Evolutionary conservation across 1,140 invertebrate species (phyloP).

Genomic region (Zaprionus taronus): DNA sequence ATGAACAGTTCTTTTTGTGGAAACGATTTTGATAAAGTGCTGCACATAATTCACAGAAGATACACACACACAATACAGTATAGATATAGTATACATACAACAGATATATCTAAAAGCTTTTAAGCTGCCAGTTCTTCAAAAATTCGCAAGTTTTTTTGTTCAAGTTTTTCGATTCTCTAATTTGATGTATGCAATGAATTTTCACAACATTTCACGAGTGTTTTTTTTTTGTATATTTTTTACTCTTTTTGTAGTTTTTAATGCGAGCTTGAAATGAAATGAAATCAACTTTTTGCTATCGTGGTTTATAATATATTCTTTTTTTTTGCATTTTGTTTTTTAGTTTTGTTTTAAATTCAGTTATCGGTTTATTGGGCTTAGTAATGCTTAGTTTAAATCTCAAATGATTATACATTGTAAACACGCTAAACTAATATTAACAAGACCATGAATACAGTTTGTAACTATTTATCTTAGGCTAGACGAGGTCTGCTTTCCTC

Average conservation of each 20-base stretch:
- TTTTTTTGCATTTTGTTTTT: not conserved
- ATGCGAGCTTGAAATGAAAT: constrained; percentile 6
- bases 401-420: constrained; percentile 43
- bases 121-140: constrained; percentile 1
- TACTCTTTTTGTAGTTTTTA: not conserved
- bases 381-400: constrained; percentile 10
- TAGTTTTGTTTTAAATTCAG: constrained; percentile 10
- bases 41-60: constrained; percentile 2
- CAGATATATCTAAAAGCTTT: not conserved
- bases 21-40: constrained; percentile 1
- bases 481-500: constrained; percentile 23
- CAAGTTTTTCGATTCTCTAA: not conserved
- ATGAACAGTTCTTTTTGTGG: not conserved
- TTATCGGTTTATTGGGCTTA: constrained; percentile 22
- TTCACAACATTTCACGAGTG: constrained; percentile 6
- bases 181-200: constrained; percentile 9
- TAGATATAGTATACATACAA: not conserved
- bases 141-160: not conserved
- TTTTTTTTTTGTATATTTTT: not conserved
- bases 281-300: not conserved
- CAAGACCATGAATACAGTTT: constrained; percentile 40
- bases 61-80: not conserved
- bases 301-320: not conserved
- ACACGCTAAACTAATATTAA: constrained; percentile 49
- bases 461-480: constrained; percentile 33